Base-by-base conservation (phyloP, 2,113 vertebrate genomes). In the Petroica traversi region DNA sequence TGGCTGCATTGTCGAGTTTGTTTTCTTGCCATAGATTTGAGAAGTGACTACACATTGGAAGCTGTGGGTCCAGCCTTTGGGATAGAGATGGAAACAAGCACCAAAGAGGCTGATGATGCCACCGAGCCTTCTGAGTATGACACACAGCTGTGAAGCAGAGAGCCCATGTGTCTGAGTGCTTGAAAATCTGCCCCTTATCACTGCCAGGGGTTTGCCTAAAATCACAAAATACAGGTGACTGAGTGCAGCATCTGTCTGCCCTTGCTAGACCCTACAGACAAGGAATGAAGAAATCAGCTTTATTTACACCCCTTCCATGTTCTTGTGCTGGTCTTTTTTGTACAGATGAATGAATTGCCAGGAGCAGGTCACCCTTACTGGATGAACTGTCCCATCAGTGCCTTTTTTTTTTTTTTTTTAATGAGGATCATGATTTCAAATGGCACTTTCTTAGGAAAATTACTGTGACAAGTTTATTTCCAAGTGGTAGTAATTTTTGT, bases 1-100 rank as follows among this genome's bases (percentile, higher is more conserved):
- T 76, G 24, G 34, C n/a, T 85, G 33, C 45, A 11, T 61, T 4
- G 1, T 38, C 92, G 72, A 82, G 73, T 78, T 82, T 95, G 36
- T 92, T 96, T 97, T 92, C 79, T 79, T 71, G 51, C 95, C 96
- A 95, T 92, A 99, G 99, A 99, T 98, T 97, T 99, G 93, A 98
- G 98, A 93, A 97, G 94, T 75, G 90, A 95, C 94, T 98, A 96
- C 97, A 94, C 78, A n/a, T 86, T 96, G 25, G 95, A 97, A 96
- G 97, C 71, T 38, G 77, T 81, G 7, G 93, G 96, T 96, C 87
- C 92, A 40, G 78, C 76, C 43, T 94, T 95, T 1, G 90, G 95
- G 96, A 76, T 5, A 79, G 98, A 97, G 85, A 45, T 64, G 41
- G 73, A 95, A 71, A 48, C 28, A 75, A 85, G 88, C 61, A 29